Percentiles rank a stretch among this genome's conserved stretches.
Evolutionary conservation across 2,113 vertebrate species (phyloP).

Genomic region (Acrocephalus arundinaceus): DNA sequence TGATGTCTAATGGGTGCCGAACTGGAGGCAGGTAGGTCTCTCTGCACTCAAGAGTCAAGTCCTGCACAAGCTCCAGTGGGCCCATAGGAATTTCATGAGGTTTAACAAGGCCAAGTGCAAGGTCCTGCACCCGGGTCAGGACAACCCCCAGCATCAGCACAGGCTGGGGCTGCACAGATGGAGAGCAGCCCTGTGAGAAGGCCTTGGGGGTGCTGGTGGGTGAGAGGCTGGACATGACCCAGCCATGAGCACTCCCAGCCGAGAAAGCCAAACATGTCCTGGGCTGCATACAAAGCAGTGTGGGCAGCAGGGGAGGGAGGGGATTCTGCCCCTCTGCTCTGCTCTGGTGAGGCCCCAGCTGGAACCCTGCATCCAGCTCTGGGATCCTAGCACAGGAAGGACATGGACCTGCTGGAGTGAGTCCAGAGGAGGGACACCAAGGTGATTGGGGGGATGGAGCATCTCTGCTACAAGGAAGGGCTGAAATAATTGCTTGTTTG

Average conservation of each 20-base stretch:
- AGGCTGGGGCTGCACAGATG: neutral
- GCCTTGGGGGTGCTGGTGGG: neutral
- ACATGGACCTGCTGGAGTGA: rapidly evolving
- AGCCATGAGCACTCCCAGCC: neutral
- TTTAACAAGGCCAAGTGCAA: rapidly evolving
- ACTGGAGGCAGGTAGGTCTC: neutral
- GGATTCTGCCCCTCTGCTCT: neutral
- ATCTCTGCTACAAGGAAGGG: neutral
- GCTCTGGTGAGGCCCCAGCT: neutral
- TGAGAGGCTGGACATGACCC: neutral
- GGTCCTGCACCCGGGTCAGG: neutral
- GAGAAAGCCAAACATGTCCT: neutral
- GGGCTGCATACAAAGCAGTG: neutral
- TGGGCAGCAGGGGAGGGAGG: neutral
- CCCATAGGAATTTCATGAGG: rapidly evolving
- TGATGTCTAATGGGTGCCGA: neutral
- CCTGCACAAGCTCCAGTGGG: neutral
- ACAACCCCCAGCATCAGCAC: rapidly evolving
- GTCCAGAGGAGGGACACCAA: neutral
- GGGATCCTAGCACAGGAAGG: neutral
- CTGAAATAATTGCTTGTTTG: neutral
- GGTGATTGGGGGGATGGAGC: rapidly evolving
- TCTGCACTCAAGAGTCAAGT: neutral
- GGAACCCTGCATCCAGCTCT: neutral
- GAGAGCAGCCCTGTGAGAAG: neutral